Evolutionary conservation across 1,140 invertebrate genomes (phyloP).

Genomic region (Drosophila nannoptera): DNA sequence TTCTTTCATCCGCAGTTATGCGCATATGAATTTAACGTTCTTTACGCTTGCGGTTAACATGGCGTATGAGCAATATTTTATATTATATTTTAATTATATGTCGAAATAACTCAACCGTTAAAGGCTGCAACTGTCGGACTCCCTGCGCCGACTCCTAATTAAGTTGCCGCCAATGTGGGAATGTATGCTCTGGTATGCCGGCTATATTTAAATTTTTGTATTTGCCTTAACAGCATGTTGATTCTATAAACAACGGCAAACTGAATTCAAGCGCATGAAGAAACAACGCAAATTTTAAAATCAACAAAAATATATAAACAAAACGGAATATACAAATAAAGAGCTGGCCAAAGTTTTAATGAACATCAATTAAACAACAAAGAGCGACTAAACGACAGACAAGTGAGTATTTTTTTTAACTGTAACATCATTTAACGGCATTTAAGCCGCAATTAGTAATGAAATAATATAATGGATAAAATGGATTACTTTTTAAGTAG

Average conservation of each 20-base stretch:
- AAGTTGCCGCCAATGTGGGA: neutral
- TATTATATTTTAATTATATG: conserved; percentile 26
- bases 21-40: conserved; percentile 38
- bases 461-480: neutral
- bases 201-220: conserved; percentile 9
- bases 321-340: conserved; percentile 6
- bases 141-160: conserved; percentile 3
- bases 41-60: conserved; percentile 13
- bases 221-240: conserved; percentile 6
- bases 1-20: conserved; percentile 24
- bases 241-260: conserved; percentile 3
- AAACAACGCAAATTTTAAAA: conserved; percentile 7
- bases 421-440: neutral
- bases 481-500: neutral
- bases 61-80: conserved; percentile 33
- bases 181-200: neutral
- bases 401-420: conserved; percentile 50
- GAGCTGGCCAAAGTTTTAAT: neutral
- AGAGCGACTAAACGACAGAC: conserved; percentile 29
- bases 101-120: conserved; percentile 23
- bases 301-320: conserved; percentile 15
- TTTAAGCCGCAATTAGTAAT: conserved; percentile 8
- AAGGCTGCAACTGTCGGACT: conserved; percentile 20
- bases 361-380: conserved; percentile 48
- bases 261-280: conserved; percentile 4